phyloP scores from a whole-genome alignment of 2,797 vertebrate genomes.

The Cygnus olor region DNA sequence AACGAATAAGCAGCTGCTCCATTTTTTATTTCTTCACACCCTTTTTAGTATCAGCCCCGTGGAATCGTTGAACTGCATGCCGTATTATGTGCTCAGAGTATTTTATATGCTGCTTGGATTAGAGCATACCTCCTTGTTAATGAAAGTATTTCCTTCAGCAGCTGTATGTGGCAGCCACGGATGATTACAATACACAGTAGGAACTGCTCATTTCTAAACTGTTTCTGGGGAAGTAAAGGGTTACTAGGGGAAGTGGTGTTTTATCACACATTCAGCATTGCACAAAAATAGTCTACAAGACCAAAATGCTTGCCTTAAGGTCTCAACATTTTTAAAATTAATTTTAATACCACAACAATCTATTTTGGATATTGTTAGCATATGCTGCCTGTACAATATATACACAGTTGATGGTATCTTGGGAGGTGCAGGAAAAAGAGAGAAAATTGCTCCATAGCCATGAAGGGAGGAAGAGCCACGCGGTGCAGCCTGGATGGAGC shows the following conservation, averaged over 20 bases:
- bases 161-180: constrained; percentile 23
- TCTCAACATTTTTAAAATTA: neutral
- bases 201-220: constrained; percentile 54
- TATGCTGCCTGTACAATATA: neutral
- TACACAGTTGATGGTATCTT: neutral
- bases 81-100: neutral
- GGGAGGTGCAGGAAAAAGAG: neutral
- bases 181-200: constrained; percentile 39
- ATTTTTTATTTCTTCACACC: neutral
- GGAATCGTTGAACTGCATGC: neutral
- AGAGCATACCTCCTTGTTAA: accelerated
- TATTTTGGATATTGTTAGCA: constrained; percentile 34
- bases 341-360: constrained; percentile 26
- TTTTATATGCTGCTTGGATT: neutral
- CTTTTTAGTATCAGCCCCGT: neutral
- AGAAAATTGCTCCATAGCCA: constrained; percentile 21
- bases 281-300: constrained; percentile 58
- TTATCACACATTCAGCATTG: constrained; percentile 54
- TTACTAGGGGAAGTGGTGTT: constrained; percentile 67
- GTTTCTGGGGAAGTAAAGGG: constrained; percentile 71
- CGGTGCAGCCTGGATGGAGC: neutral
- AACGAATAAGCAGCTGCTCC: neutral
- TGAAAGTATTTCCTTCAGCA: constrained; percentile 26
- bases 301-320: constrained; percentile 29
- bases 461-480: neutral